These are phyloP conservation scores for Dicyrtomina minuta DNA, from an alignment of 2,888 invertebrate species.

Conservation along the genomic window DNA sequence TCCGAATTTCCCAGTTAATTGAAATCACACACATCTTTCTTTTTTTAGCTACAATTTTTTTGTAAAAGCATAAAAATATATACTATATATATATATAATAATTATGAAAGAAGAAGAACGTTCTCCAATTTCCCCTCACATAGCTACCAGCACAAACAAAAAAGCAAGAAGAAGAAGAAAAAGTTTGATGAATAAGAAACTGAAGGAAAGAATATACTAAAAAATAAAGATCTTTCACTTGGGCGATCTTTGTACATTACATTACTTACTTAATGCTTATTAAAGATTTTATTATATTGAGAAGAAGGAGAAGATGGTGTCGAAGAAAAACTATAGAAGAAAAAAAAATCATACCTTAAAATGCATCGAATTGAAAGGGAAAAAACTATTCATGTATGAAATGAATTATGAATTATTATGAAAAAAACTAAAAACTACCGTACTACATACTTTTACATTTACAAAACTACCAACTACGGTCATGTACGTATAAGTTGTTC, in stretches of 20 bases:
- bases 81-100: conserved; percentile 7
- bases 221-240: neutral
- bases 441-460: too few species aligned
- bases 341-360: neutral
- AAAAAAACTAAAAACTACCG: neutral
- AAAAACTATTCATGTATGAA: neutral
- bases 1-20: conserved; percentile 36
- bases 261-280: too few species aligned
- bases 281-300: neutral
- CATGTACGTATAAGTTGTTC: too few species aligned
- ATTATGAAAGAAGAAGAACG: neutral
- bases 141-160: neutral
- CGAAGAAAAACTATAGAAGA: neutral
- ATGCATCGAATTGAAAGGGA: conserved; percentile 20
- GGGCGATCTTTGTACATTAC: too few species aligned
- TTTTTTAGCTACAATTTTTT: conserved; percentile 40
- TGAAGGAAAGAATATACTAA: neutral
- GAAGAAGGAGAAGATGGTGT: neutral
- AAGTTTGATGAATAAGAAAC: neutral
- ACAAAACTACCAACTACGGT: too few species aligned
- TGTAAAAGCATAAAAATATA: conserved; percentile 30
- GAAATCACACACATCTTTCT: conserved; percentile 33
- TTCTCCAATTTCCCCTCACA: too few species aligned
- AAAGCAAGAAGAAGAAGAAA: neutral
- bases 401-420: neutral